phyloP scores from a whole-genome alignment of 2,113 vertebrate species.

The Calyptomena viridis region DNA sequence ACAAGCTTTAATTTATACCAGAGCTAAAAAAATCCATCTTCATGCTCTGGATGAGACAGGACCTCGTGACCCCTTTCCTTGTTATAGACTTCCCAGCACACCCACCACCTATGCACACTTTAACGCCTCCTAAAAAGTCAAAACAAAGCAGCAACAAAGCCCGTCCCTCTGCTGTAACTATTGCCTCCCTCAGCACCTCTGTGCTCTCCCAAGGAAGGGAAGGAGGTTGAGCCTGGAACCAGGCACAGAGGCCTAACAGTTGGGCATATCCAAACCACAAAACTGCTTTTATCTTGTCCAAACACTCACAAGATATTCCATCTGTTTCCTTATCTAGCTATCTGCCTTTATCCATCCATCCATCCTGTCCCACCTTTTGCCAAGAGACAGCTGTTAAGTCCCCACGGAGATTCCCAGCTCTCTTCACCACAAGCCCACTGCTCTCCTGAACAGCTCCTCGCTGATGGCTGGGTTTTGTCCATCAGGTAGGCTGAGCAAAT shows the following conservation, averaged over 20 bases:
- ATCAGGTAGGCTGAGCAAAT: not conserved
- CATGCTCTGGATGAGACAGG: not conserved
- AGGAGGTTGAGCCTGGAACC: not conserved
- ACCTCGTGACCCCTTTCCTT: not conserved
- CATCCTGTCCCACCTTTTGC: not conserved
- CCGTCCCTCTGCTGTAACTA: rapidly evolving
- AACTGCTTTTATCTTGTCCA: not conserved
- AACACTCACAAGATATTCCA: not conserved
- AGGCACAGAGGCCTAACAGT: not conserved
- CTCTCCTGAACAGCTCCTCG: not conserved
- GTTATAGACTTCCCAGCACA: not conserved
- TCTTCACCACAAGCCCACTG: not conserved
- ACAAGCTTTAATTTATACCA: not conserved
- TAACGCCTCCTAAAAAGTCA: not conserved
- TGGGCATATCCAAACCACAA: not conserved
- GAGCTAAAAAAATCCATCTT: not conserved
- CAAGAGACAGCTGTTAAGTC: not conserved
- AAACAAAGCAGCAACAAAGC: not conserved
- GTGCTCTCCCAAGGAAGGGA: not conserved
- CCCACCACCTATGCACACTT: rapidly evolving
- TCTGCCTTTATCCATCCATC: not conserved
- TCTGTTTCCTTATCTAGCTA: too few species aligned
- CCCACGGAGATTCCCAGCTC: rapidly evolving
- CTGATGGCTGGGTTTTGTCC: not conserved
- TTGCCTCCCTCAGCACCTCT: not conserved